These are phyloP conservation scores for Tetranychus truncatus DNA, from an alignment of 2,888 invertebrate species.

Conservation along the genomic window DNA sequence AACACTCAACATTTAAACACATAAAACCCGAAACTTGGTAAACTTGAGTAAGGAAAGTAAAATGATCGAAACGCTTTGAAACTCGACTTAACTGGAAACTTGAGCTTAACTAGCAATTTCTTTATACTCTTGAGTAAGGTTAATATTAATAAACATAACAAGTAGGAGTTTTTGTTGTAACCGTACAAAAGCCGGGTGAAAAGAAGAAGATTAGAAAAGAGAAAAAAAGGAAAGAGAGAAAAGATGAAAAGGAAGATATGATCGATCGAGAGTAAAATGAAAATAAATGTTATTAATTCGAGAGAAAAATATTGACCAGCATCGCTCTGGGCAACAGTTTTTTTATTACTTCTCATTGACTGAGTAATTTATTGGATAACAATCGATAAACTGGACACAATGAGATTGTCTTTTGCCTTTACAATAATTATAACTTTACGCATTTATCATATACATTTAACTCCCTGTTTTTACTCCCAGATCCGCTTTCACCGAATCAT, in stretches of 20 bases:
- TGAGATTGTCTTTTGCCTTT: background rate
- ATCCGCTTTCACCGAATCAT: too few relatives aligned
- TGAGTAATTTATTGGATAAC: background rate
- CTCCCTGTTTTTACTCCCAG: too few relatives aligned
- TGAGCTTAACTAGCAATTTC: too few relatives aligned
- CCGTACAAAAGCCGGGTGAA: background rate
- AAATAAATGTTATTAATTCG: background rate
- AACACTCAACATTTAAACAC: too few relatives aligned
- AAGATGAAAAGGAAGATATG: background rate
- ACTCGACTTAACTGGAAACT: too few relatives aligned
- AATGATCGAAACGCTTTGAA: too few relatives aligned
- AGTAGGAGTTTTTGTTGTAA: background rate
- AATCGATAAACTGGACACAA: background rate
- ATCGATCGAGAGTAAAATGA: background rate
- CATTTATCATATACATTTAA: too few relatives aligned
- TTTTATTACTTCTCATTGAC: background rate
- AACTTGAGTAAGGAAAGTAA: too few relatives aligned
- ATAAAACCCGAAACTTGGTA: too few relatives aligned
- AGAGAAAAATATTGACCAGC: background rate
- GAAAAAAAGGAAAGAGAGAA: background rate
- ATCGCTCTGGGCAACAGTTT: background rate
- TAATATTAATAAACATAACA: too few relatives aligned
- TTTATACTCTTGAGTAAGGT: too few relatives aligned
- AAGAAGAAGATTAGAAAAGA: background rate
- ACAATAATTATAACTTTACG: too few relatives aligned